A percentile compares a stretch with the other conserved stretches of the same genome.
Conservation (phyloP, 1,140 invertebrate species). For the Drosophila pallidifrons region DNA sequence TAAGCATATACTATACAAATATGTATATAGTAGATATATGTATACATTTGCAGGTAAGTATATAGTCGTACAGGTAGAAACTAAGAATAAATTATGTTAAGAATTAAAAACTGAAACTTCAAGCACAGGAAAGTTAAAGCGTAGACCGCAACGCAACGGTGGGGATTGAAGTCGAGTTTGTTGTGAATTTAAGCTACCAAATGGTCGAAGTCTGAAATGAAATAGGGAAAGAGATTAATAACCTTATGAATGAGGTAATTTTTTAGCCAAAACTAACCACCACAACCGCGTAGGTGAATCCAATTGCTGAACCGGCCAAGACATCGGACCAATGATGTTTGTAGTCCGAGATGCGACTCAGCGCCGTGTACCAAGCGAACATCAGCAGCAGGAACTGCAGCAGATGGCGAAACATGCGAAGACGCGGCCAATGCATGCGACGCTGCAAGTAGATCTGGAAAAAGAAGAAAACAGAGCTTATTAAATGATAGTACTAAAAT, state of each 20-base stretch:
- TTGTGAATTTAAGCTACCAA: constrained; percentile 46
- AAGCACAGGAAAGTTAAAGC: constrained; percentile 51
- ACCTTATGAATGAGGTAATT: neutral
- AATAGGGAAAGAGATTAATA: neutral
- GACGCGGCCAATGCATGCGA: constrained; percentile 89
- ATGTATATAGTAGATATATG: constrained; percentile 1
- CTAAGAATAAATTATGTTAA: constrained; percentile 17
- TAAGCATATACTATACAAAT: constrained; percentile 2
- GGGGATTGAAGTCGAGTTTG: constrained; percentile 29
- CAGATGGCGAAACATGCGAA: constrained; percentile 90
- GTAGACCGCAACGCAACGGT: constrained; percentile 29
- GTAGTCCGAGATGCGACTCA: constrained; percentile 96
- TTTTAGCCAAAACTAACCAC: constrained; percentile 81
- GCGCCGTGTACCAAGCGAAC: constrained; percentile 92
- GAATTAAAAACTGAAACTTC: constrained; percentile 50
- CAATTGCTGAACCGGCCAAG: constrained; percentile 86
- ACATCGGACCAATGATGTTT: constrained; percentile 96
- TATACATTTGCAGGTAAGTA: constrained; percentile 35
- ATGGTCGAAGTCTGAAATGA: constrained; percentile 57
- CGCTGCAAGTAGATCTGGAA: constrained; percentile 93
- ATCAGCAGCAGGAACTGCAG: constrained; percentile 90
- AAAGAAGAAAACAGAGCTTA: neutral
- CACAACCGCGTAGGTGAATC: constrained; percentile 86
- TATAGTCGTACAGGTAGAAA: constrained; percentile 30
- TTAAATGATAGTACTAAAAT: neutral